A percentile compares a stretch with the other conserved stretches of the same genome.
Evolutionary conservation across 2,888 invertebrate species (phyloP).

Genomic region (Fragum sueziense): DNA sequence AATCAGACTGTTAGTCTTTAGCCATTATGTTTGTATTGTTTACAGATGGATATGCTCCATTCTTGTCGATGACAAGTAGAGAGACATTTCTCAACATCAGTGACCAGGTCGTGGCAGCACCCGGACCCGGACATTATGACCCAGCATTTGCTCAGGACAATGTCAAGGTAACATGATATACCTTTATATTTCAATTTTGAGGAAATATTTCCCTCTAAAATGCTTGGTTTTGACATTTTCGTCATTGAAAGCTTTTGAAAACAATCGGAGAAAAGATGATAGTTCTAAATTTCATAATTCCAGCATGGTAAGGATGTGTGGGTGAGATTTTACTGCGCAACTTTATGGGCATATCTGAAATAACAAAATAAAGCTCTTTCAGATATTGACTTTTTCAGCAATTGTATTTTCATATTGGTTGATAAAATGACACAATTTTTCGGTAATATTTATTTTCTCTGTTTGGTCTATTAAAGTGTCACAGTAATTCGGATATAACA

Average conservation of each 20-base stretch:
- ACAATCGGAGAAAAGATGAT: background rate
- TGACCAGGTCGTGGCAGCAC: slow-evolving; percentile 80
- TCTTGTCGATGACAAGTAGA: slow-evolving; percentile 80
- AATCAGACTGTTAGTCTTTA: background rate
- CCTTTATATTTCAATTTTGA: too few relatives aligned
- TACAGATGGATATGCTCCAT: slow-evolving; percentile 82
- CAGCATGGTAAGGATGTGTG: too few relatives aligned
- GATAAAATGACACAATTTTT: too few relatives aligned
- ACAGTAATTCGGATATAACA: too few relatives aligned
- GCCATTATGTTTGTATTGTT: slow-evolving; percentile 4
- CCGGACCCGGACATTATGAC: slow-evolving; percentile 82
- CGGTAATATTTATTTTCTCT: too few relatives aligned
- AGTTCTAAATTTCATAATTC: too few relatives aligned
- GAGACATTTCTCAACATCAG: slow-evolving; percentile 79
- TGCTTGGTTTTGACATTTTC: background rate
- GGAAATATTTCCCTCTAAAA: background rate
- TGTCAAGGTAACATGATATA: slow-evolving; percentile 75
- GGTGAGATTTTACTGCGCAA: too few relatives aligned
- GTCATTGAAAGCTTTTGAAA: background rate
- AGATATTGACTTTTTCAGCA: too few relatives aligned
- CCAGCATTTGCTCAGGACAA: slow-evolving; percentile 69
- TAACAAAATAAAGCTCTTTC: too few relatives aligned
- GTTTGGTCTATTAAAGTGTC: too few relatives aligned
- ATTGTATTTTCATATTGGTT: too few relatives aligned
- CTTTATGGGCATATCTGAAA: too few relatives aligned